Percentiles rank a stretch among this genome's conserved stretches.
These are phyloP conservation scores for Silurus aristotelis DNA, from an alignment of 2,797 vertebrate species.

Conservation along the genomic window DNA sequence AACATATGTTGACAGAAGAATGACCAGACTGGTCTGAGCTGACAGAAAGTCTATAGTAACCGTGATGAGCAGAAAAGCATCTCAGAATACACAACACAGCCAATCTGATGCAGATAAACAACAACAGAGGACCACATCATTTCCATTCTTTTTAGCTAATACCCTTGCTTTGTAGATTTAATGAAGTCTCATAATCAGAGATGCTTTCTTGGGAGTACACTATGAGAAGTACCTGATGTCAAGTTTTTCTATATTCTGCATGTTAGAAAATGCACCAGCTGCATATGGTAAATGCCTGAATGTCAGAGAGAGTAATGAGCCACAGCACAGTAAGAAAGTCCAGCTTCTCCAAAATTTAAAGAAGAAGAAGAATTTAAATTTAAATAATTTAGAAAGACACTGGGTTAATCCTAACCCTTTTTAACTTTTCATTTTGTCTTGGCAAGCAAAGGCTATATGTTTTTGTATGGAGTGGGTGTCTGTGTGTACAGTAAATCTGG, in stretches of 20 bases:
- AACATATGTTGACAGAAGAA: too few species aligned
- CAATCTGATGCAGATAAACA: too few species aligned
- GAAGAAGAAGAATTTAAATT: background rate
- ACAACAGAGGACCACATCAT: too few species aligned
- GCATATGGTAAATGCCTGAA: conserved; percentile 44
- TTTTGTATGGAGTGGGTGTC: background rate
- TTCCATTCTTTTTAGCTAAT: too few species aligned
- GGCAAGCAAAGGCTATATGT: background rate
- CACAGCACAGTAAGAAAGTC: conserved; percentile 16
- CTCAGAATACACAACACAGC: too few species aligned
- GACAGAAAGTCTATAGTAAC: too few species aligned
- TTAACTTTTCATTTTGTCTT: conserved; percentile 31
- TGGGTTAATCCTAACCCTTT: background rate
- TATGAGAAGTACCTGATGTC: conserved; percentile 10
- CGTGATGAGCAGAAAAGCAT: too few species aligned
- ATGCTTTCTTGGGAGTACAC: background rate
- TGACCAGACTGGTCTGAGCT: too few species aligned
- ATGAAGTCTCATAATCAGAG: background rate
- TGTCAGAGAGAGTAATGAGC: conserved; percentile 33
- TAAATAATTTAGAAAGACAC: background rate
- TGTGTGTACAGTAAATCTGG: background rate
- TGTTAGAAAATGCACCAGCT: conserved; percentile 38
- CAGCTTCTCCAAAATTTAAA: conserved; percentile 26
- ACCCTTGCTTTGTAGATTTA: background rate
- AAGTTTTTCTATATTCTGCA: conserved; percentile 39